Conservation (phyloP, 2,888 invertebrate species). For the Mesodorylaimus sp. region DNA sequence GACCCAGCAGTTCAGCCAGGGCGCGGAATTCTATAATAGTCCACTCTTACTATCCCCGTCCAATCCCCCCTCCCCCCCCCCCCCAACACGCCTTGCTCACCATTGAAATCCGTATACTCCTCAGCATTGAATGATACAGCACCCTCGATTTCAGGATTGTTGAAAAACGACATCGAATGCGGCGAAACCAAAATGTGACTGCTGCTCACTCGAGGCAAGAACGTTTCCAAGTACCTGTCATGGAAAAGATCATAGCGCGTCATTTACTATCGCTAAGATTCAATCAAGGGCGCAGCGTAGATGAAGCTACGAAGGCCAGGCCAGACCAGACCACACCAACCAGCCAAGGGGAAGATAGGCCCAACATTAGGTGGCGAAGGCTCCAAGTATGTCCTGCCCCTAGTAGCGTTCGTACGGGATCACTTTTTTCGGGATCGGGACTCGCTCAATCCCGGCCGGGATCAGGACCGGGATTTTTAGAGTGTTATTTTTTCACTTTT, state of each 20-base stretch:
- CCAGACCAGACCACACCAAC: no score
- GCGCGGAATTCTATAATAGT: constrained; percentile 57
- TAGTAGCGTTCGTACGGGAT: no score
- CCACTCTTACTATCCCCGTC: not conserved
- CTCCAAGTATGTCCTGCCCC: no score
- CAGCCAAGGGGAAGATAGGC: no score
- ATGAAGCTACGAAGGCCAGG: no score
- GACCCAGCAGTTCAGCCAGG: constrained; percentile 85
- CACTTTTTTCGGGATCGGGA: no score
- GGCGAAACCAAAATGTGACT: constrained; percentile 89
- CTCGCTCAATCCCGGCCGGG: no score
- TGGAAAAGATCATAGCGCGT: constrained; percentile 9
- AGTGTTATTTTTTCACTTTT: no score
- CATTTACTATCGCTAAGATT: not conserved
- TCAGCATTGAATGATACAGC: constrained; percentile 73
- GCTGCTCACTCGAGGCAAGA: constrained; percentile 69
- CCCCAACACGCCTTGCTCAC: constrained; percentile 18
- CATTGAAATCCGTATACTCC: constrained; percentile 80
- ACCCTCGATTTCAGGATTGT: constrained; percentile 61
- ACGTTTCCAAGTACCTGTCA: constrained; percentile 46
- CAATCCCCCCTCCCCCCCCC: not conserved
- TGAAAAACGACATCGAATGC: constrained; percentile 85
- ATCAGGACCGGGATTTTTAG: no score
- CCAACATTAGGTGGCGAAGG: no score
- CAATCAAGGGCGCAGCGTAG: no score